phyloP scores from a whole-genome alignment of 2,888 invertebrate genomes.

The Litoditis marina region DNA sequence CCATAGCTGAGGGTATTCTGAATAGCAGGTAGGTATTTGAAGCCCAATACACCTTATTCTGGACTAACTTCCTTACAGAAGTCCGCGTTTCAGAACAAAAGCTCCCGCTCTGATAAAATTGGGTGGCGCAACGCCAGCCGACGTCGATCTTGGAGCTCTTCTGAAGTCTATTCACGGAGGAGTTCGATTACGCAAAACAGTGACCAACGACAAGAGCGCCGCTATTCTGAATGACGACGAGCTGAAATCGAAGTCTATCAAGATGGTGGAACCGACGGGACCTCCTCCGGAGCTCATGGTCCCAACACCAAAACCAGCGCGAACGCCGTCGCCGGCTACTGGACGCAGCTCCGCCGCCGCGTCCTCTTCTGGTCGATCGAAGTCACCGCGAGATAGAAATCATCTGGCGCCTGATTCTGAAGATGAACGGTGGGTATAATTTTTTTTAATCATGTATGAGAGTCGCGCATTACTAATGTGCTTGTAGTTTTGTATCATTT shows the following conservation, averaged over 20 bases:
- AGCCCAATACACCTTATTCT: too few relatives aligned
- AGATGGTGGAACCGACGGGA: constrained; percentile 27
- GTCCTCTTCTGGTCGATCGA: neutral
- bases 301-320: constrained; percentile 6
- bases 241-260: constrained; percentile 31
- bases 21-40: too few relatives aligned
- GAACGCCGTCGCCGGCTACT: neutral
- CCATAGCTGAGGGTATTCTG: too few relatives aligned
- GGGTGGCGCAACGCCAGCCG: constrained; percentile 30
- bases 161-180: constrained; percentile 43
- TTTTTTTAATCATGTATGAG: too few relatives aligned
- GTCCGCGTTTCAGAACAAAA: constrained; percentile 5
- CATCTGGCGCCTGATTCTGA: constrained; percentile 14
- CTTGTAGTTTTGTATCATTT: too few relatives aligned
- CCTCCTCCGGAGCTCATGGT: constrained; percentile 17
- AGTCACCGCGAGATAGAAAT: neutral
- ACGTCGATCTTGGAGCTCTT: constrained; percentile 41
- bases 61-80: too few relatives aligned
- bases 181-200: constrained; percentile 43
- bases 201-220: constrained; percentile 54
- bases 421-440: constrained; percentile 12
- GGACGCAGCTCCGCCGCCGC: neutral
- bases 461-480: too few relatives aligned
- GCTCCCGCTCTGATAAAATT: constrained; percentile 41
- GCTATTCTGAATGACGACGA: constrained; percentile 50